Evolutionary conservation across 2,888 invertebrate species (phyloP), one percentile per base, ranked within the genome.

Genomic region (Rotaria magnacalcarata): DNA sequence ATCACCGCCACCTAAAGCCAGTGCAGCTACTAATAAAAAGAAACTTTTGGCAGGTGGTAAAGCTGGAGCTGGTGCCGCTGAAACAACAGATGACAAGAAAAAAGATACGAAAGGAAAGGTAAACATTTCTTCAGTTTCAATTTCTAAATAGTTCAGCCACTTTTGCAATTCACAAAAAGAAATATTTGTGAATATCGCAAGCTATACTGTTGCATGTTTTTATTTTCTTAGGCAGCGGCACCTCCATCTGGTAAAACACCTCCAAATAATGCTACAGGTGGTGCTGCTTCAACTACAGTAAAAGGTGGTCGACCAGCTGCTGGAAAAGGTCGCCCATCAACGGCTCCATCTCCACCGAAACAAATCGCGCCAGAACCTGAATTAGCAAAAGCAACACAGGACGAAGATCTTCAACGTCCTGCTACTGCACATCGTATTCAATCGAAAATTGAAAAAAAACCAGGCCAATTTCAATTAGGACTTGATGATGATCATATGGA

Each of bases 321-420:
- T 58, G 21, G 87, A 86, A 84, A 54, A 87, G 84, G 75, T 85
- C 34, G 86, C 14, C 85, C 87, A 27, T 88, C 88, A 86, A 88
- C 88, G 75, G 88, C 89, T 10, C 87, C 89, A 5, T 84, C 88
- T 6, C 87, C 88, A 27, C 85, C 88, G 47, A 88, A 88, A 47
- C 87, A 88, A 86, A 84, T 84, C 52, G 86, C 87, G 41, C 85
- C 87, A 3, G 87, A 87, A 14, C 84, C 24, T 14, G 60, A 24
- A 75, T 58, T 34, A 6, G 3, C 84, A 56, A 21, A 84, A 27
- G 27, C 84, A 74, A 7, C 41, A 85, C 24, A 86, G 50, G 43
- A 84, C 7, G 50, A 58, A 21, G 47, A 60, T 41, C 50, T 43
- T 10, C 41, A 84, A 56, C 50, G 84, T 60, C 24, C 34, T 60